phyloP scores from a whole-genome alignment of 1,140 invertebrate species.

The Leptinotarsa lineolata region DNA sequence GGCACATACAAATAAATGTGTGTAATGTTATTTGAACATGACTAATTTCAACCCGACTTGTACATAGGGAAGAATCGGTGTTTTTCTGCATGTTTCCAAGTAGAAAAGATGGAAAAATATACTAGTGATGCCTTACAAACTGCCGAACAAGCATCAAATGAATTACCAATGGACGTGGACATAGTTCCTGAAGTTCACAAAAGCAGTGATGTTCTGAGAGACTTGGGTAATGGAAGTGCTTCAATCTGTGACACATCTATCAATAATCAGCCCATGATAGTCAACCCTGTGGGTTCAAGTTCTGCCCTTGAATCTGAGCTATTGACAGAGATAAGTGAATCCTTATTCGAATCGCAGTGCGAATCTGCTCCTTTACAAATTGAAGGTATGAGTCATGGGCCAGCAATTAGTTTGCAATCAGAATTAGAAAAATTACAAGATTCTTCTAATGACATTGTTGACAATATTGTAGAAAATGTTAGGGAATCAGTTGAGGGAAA shows the following conservation, averaged over 20 bases:
- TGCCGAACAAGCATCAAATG: neutral
- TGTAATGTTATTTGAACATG: neutral
- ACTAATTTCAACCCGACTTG: neutral
- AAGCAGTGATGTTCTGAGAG: neutral
- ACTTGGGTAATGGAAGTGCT: neutral
- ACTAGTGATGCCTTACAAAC: constrained; percentile 14
- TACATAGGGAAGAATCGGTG: neutral
- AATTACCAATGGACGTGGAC: constrained; percentile 7
- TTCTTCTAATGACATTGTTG: constrained; percentile 5
- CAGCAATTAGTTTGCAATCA: constrained; percentile 10
- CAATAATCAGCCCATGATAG: neutral
- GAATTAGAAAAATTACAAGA: constrained; percentile 15
- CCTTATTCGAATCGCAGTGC: neutral
- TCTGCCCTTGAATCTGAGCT: neutral
- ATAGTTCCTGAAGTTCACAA: neutral
- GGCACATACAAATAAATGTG: neutral
- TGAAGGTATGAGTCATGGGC: neutral
- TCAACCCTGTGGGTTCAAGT: neutral
- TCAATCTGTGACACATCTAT: neutral
- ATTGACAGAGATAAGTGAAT: constrained; percentile 1
- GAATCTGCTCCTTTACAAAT: neutral
- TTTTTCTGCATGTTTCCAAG: neutral
- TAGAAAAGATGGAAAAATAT: constrained; percentile 13
- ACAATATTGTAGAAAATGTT: constrained; percentile 7
- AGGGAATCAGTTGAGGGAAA: neutral